Conservation (phyloP, 2,888 invertebrate species). For the Allophyes oxyacanthae region DNA sequence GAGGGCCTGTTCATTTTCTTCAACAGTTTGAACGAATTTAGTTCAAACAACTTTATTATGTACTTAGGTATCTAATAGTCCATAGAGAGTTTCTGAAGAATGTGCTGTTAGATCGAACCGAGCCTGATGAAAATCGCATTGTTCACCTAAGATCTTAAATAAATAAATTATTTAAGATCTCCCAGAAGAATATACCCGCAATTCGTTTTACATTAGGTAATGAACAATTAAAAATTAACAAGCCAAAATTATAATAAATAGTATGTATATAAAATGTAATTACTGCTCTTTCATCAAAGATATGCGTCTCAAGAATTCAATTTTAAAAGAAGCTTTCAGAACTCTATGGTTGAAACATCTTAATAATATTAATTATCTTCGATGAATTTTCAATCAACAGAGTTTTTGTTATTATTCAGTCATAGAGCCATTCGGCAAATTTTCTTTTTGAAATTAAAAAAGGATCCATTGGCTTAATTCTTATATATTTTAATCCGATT, state of each 20-base stretch:
- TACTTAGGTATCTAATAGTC: too few species aligned
- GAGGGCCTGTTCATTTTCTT: too few species aligned
- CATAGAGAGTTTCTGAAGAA: too few species aligned
- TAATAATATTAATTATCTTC: conserved; percentile 37
- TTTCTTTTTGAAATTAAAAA: conserved; percentile 35
- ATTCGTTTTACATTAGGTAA: too few species aligned
- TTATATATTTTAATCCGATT: conserved; percentile 37
- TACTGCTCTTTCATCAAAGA: neutral
- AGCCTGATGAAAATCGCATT: too few species aligned
- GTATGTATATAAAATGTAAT: neutral
- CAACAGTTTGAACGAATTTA: too few species aligned
- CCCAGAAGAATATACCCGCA: too few species aligned
- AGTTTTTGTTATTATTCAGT: conserved; percentile 10
- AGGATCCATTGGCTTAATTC: conserved; percentile 15
- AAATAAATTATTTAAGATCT: too few species aligned
- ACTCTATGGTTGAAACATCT: conserved; percentile 22
- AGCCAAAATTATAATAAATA: conserved; percentile 3
- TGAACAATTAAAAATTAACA: neutral
- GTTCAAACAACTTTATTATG: too few species aligned
- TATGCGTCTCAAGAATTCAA: neutral
- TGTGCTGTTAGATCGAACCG: too few species aligned
- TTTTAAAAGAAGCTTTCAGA: conserved; percentile 11
- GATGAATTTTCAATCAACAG: conserved; percentile 25
- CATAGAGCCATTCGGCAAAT: conserved; percentile 11
- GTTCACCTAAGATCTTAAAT: too few species aligned